phyloP scores from a whole-genome alignment of 2,113 vertebrate species.

The Corydoras maculifer region DNA sequence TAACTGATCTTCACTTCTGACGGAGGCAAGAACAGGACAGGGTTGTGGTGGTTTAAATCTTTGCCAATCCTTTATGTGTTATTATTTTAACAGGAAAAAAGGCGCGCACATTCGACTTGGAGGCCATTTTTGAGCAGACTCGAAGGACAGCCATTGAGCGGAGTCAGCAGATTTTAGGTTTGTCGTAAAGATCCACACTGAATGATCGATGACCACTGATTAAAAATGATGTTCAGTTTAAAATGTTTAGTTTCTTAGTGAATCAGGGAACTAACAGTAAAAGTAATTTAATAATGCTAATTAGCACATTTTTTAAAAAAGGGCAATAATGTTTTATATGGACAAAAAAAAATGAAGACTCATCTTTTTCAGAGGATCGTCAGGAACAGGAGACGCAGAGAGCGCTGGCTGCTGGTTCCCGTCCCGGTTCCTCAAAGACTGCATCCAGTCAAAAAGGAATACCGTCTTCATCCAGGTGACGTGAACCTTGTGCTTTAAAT shows the following conservation, averaged over 20 bases:
- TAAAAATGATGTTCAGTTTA: neutral
- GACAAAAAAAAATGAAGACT: neutral
- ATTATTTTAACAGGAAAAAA: conserved; percentile 75
- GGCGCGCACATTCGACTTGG: conserved; percentile 90
- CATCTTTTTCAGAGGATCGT: conserved; percentile 50
- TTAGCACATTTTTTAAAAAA: no score
- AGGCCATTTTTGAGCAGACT: conserved; percentile 94
- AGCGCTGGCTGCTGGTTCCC: conserved; percentile 44
- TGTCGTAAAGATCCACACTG: conserved; percentile 21
- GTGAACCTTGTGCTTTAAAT: no score
- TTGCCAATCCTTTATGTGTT: neutral
- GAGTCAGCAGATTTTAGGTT: conserved; percentile 80
- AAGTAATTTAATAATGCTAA: no score
- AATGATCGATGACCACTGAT: neutral
- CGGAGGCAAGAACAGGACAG: neutral
- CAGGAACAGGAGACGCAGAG: conserved; percentile 46
- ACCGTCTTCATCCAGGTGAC: conserved; percentile 26
- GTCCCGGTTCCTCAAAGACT: conserved; percentile 27
- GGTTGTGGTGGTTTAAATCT: neutral
- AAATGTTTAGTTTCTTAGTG: no score
- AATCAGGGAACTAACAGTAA: no score
- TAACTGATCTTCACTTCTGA: no score
- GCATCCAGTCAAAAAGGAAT: conserved; percentile 28
- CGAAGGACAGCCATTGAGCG: conserved; percentile 91
- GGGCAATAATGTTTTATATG: no score